phyloP scores from a whole-genome alignment of 2,797 vertebrate species.

The Hybognathus amarus region DNA sequence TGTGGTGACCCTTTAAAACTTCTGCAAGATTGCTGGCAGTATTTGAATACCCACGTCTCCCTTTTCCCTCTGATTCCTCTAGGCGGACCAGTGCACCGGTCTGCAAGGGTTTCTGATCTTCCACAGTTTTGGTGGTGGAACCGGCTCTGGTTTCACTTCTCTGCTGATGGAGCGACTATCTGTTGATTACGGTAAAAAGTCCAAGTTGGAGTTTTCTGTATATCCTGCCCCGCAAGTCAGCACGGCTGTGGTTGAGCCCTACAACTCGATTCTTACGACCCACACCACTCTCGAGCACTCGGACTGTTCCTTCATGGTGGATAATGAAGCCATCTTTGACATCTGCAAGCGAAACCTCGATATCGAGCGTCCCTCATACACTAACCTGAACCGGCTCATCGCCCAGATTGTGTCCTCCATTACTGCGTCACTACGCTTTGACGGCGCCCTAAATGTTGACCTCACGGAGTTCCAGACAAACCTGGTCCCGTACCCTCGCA shows the following conservation, averaged over 20 bases:
- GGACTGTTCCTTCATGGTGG: constrained; percentile 29
- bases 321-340: constrained; percentile 34
- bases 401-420: constrained; percentile 78
- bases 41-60: neutral
- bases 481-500: constrained; percentile 75
- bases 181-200: constrained; percentile 75
- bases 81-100: constrained; percentile 70
- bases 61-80: neutral
- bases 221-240: constrained; percentile 76
- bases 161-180: constrained; percentile 76
- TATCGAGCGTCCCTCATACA: constrained; percentile 75
- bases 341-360: constrained; percentile 60
- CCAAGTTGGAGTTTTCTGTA: constrained; percentile 75
- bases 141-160: constrained; percentile 76
- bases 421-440: constrained; percentile 76
- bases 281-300: constrained; percentile 73
- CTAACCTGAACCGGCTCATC: constrained; percentile 74
- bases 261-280: constrained; percentile 75
- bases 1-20: neutral
- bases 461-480: constrained; percentile 79
- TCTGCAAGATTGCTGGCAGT: neutral
- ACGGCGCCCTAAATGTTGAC: constrained; percentile 76
- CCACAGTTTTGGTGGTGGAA: constrained; percentile 67
- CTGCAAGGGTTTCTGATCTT: constrained; percentile 69
- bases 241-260: constrained; percentile 76